Base-by-base conservation (phyloP, 2,797 vertebrate species). In the Betta splendens region DNA sequence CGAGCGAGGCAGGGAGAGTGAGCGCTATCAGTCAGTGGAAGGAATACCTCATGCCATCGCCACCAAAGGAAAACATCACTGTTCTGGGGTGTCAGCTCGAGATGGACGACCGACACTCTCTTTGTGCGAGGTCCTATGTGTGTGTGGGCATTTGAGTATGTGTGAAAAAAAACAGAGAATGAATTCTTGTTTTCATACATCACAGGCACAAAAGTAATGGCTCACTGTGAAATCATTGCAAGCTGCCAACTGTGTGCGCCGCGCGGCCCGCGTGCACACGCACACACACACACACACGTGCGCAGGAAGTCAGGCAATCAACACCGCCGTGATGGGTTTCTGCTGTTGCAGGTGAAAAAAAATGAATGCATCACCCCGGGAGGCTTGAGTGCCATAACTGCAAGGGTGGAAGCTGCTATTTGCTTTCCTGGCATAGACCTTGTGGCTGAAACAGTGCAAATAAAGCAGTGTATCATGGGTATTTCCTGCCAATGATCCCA, bases 51-150 rank as follows among this genome's bases (percentile, higher is more conserved):
- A 17, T 42, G 72, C 72, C 67, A 44, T 36, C 29, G 33, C 56
- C 77, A 47, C 69, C 81, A 77, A 88, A 88, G 74, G 75, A 86
- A 89, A 84, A 86, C 84, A 89, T 87, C 84, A 83, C 84, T 78
- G 82, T 78, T 86, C 66, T 66, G 58, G 71, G 79, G 79, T 87
- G 87, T 87, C 87, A 85, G 46, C 77, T 63, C 16, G 74, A 87
- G 85, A 90, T 85, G 83, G 80, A 89, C 63, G 85, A 84, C 49
- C 8, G 73, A 75, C 63, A 61, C 62, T 69, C 7, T 20, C 79
- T 63, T 45, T 65, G 62, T 3, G 68, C 72, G 79, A 75, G 57
- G 73, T 66, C 47, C 47, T 69, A 26, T n/a, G 38, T 18, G 31
- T 38, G 45, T 56, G 33, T 15, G 26, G 9, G 39, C 15, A 33